Base-by-base conservation (phyloP, 2,113 vertebrate species). In the Dascyllus trimaculatus region DNA sequence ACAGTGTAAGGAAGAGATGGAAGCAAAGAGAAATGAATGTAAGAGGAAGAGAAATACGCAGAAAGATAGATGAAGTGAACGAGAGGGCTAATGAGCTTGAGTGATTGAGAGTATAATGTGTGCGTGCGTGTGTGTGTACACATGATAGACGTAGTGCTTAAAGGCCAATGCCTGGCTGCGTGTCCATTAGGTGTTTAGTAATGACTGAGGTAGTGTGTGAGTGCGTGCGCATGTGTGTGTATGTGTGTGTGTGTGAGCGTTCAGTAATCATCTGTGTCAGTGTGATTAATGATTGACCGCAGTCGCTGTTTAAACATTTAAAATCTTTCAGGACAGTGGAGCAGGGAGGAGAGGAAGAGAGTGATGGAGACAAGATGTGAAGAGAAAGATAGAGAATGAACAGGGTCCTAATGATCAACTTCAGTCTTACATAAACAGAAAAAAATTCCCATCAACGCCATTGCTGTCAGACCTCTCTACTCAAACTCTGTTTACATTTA, bases 291-390 rank as follows among this genome's bases (percentile, higher is more conserved):
- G 82, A 84, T 22, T 71, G 80, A 88, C 75, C 48, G 24, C 62
- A 64, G 81, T 77, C 15, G 4, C 78, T 90, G 83, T 86, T 91
- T 86, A 91, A 91, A 91, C 87, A 92, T 91, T 89, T 90, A 90
- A 82, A 81, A 80, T 85, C 74, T 88, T 84, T 57, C 56, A 78
- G 78, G 43, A 61, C 25, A 6, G 61, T 58, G 60, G 67, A 76
- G 48, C 26, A 51, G 25, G 54, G 45, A 38, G 65, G 46, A 56
- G 68, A 79, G 59, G 45, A 38, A 61, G 46, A 56, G 68, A 79
- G 40, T 19, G 62, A 76, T 66, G 46, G 11, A 24, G 64, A 48
- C 22, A 38, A 13, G 78, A 69, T n/a, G 77, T 25, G 43, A 53
- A 29, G 24, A 57, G 58, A 79, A 66, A 64, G 53, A 59, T 8